These are phyloP conservation scores for Boulengeromyrus knoepffleri DNA, from an alignment of 2,113 vertebrate species.

Conservation along the genomic window DNA sequence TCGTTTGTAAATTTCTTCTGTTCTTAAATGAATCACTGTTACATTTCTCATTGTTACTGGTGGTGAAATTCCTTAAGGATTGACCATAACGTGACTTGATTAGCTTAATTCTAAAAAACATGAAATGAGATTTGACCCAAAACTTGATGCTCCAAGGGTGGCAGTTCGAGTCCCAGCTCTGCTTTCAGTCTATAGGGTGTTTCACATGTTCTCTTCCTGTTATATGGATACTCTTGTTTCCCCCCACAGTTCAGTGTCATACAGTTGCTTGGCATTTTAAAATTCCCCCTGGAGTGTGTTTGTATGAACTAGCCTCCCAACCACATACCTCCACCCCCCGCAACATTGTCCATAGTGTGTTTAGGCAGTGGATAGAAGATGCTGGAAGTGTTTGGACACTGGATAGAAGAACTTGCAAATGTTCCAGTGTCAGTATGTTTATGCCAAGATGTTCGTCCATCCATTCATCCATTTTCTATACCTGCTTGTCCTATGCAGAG, in stretches of 20 bases:
- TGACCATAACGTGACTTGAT: not conserved
- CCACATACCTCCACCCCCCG: not conserved
- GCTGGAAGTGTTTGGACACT: not conserved
- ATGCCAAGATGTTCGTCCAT: not conserved
- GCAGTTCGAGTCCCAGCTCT: not conserved
- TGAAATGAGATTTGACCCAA: not conserved
- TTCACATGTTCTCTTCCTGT: not conserved
- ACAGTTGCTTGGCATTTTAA: not conserved
- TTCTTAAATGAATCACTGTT: not conserved
- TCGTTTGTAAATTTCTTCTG: too few species aligned
- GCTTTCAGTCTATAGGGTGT: not conserved
- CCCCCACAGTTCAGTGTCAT: not conserved
- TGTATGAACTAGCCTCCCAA: too few species aligned
- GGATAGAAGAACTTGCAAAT: not conserved
- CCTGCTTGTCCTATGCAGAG: not conserved
- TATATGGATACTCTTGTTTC: not conserved
- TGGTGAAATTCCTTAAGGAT: not conserved
- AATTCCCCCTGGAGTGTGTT: too few species aligned
- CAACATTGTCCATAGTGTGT: too few species aligned
- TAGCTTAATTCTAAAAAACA: not conserved
- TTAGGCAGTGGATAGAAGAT: not conserved
- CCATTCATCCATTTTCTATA: not conserved
- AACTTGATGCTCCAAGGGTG: not conserved
- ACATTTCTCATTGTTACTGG: not conserved
- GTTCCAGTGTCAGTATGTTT: not conserved